Evolutionary conservation across 2,888 invertebrate genomes (phyloP).

Genomic region (Lasioglossum calceatum): DNA sequence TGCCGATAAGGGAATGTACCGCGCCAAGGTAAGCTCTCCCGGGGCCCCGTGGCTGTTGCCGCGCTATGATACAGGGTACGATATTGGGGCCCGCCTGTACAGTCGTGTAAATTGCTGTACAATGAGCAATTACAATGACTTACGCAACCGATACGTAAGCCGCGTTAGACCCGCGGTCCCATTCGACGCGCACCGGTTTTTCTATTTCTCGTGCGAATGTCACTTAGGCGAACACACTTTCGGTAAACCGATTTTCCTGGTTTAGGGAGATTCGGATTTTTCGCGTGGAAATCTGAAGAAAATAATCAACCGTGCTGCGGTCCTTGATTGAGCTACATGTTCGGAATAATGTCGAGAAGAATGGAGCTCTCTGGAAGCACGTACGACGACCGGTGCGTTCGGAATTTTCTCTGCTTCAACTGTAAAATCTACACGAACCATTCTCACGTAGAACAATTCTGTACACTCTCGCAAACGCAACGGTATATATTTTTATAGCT

Average conservation of each 20-base stretch:
- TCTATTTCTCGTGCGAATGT: background rate
- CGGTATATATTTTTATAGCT: too few species aligned
- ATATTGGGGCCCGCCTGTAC: constrained; percentile 76
- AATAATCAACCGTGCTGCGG: background rate
- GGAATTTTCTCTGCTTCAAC: too few species aligned
- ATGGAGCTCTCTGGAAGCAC: background rate
- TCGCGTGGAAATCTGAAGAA: background rate
- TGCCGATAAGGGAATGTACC: constrained; percentile 82
- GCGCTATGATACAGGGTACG: constrained; percentile 77
- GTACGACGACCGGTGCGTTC: too few species aligned
- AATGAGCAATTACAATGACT: constrained; percentile 78
- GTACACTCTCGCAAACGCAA: too few species aligned
- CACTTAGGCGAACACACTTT: background rate
- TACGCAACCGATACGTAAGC: constrained; percentile 34
- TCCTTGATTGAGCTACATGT: background rate
- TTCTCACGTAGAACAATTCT: too few species aligned
- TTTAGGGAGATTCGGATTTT: background rate
- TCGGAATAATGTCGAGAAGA: background rate
- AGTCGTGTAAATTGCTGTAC: constrained; percentile 80
- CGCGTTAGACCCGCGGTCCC: constrained; percentile 17
- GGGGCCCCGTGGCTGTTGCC: constrained; percentile 56
- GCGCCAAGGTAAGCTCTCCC: constrained; percentile 70
- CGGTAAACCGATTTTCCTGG: background rate
- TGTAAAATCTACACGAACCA: too few species aligned
- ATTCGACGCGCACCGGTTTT: background rate